Evolutionary conservation across 1,140 invertebrate genomes (phyloP).

Genomic region (Lasaia peninsularis): DNA sequence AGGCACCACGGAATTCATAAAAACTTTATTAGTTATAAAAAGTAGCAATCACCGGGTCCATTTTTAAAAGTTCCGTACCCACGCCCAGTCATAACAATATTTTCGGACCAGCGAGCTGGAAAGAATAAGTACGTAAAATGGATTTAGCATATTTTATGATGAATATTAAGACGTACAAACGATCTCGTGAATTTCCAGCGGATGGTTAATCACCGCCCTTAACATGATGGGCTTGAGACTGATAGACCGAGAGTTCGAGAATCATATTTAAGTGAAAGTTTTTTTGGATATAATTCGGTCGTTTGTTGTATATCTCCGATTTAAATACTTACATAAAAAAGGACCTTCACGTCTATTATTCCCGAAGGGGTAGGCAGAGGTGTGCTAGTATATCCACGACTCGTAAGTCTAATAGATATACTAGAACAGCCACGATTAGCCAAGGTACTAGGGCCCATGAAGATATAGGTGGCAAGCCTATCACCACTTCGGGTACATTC

Average conservation of each 20-base stretch:
- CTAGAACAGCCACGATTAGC: too few relatives aligned
- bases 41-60: slow-evolving; percentile 33
- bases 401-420: too few relatives aligned
- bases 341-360: too few relatives aligned
- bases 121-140: slow-evolving; percentile 57
- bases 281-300: not conserved
- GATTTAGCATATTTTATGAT: slow-evolving; percentile 63
- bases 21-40: slow-evolving; percentile 23
- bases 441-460: too few relatives aligned
- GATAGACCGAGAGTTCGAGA: not conserved
- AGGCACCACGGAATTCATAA: not conserved
- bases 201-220: slow-evolving; percentile 22
- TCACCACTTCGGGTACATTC: too few relatives aligned
- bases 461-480: too few relatives aligned
- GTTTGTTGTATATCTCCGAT: too few relatives aligned
- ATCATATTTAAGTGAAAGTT: not conserved
- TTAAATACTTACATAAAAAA: too few relatives aligned
- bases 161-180: slow-evolving; percentile 51
- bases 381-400: too few relatives aligned
- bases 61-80: slow-evolving; percentile 52
- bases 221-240: not conserved
- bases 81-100: slow-evolving; percentile 54
- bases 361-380: too few relatives aligned
- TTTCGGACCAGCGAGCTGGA: slow-evolving; percentile 48
- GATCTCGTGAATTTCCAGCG: slow-evolving; percentile 33